Evolutionary conservation across 1,140 invertebrate species (phyloP).

Genomic region (Meteorus sp.): DNA sequence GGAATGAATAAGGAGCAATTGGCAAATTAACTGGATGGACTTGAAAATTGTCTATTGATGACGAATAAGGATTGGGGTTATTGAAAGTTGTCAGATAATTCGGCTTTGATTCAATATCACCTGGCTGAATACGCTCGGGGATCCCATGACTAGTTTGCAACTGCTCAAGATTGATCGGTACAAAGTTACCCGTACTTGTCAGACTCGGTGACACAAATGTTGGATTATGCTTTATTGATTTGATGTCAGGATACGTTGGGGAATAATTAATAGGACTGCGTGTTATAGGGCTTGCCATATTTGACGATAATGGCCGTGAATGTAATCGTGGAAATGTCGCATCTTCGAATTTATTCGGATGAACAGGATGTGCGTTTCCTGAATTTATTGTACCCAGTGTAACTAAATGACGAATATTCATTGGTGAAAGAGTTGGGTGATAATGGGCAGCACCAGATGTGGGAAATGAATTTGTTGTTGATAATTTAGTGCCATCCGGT

Average conservation of each 20-base stretch:
- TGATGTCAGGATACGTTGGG: background rate
- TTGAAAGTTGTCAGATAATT: background rate
- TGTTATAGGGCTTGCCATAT: background rate
- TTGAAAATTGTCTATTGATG: background rate
- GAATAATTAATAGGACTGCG: background rate
- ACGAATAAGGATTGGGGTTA: background rate
- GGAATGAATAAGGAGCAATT: constrained; percentile 33
- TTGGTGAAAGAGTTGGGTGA: no score
- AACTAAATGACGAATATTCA: no score
- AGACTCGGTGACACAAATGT: background rate
- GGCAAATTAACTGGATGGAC: constrained; percentile 31
- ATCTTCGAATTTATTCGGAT: background rate
- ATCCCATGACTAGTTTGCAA: constrained; percentile 29
- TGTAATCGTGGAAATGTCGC: background rate
- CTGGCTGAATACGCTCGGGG: constrained; percentile 24
- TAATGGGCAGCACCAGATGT: background rate
- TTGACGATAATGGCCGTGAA: background rate
- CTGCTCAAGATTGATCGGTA: constrained; percentile 20
- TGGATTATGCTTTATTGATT: background rate
- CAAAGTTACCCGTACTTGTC: background rate
- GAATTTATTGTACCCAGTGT: no score
- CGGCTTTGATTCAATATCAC: constrained; percentile 33
- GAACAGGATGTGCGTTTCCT: no score
- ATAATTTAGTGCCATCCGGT: background rate
- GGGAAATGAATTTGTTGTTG: background rate